Conservation (phyloP, 2,797 vertebrate species). For the Anguilla obscura region DNA sequence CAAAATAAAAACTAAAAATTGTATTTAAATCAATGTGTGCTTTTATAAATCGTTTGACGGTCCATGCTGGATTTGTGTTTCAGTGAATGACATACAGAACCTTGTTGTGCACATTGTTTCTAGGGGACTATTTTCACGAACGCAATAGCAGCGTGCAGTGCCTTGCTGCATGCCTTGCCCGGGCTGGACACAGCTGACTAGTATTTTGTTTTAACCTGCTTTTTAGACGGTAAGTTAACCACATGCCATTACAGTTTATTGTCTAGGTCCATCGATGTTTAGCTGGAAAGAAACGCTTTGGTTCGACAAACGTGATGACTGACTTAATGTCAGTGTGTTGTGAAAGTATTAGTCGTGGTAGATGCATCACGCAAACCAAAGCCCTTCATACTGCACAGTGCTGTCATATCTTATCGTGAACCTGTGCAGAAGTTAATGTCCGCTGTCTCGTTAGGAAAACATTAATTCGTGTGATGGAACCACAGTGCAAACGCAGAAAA, state of each 20-base stretch:
- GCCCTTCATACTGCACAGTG: neutral
- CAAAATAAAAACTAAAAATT: neutral
- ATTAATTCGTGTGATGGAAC: conserved; percentile 63
- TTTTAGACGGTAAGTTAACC: neutral
- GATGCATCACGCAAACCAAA: neutral
- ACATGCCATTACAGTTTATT: neutral
- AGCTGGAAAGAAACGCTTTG: neutral
- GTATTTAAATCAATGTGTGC: neutral
- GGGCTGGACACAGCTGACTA: neutral
- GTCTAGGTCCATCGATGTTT: neutral
- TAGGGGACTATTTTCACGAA: neutral
- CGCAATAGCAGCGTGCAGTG: neutral
- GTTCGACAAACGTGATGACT: neutral
- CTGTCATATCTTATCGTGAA: neutral
- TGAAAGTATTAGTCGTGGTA: neutral
- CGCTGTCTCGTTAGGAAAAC: neutral
- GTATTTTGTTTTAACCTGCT: neutral
- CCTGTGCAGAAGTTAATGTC: neutral
- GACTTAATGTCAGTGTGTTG: neutral
- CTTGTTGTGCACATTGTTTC: conserved; percentile 8
- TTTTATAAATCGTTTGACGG: too few species aligned
- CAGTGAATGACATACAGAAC: conserved; percentile 42
- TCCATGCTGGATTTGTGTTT: neutral
- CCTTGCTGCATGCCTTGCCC: conserved; percentile 22
- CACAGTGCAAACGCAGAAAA: conserved; percentile 68